Conservation (phyloP, 1,140 invertebrate species). For the Apis laboriosa region DNA sequence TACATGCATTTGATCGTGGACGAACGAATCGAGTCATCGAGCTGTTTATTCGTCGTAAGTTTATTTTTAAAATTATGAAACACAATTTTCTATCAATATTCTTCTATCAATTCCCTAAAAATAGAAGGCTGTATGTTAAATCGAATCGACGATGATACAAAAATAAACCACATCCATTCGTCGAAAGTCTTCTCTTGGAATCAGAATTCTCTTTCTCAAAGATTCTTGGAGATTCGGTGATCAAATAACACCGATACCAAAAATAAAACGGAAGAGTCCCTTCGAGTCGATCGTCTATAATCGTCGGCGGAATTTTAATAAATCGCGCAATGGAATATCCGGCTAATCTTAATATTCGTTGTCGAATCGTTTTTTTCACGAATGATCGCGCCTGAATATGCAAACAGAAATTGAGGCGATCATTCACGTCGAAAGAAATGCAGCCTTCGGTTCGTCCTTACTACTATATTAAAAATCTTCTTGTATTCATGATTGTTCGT, state of each 20-base stretch:
- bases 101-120: too few species aligned
- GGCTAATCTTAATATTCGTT: conserved; percentile 45
- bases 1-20: too few species aligned
- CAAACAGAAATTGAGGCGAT: conserved; percentile 54
- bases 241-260: not conserved
- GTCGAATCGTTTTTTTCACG: conserved; percentile 47
- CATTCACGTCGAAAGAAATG: conserved; percentile 37
- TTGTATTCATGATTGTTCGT: conserved; percentile 44
- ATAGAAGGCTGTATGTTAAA: too few species aligned
- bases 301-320: conserved; percentile 54
- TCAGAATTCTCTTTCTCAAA: too few species aligned
- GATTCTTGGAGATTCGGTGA: not conserved
- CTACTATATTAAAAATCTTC: conserved; percentile 51
- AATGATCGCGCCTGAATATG: conserved; percentile 52
- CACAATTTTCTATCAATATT: too few species aligned
- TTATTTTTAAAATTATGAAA: too few species aligned
- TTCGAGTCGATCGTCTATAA: not conserved
- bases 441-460: conserved; percentile 36
- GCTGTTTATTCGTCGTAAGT: too few species aligned
- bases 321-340: conserved; percentile 39
- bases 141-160: too few species aligned
- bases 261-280: not conserved
- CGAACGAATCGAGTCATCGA: too few species aligned
- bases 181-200: too few species aligned
- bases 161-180: too few species aligned